Conservation (phyloP, 2,888 invertebrate genomes). For the Stegana nigrithorax region DNA sequence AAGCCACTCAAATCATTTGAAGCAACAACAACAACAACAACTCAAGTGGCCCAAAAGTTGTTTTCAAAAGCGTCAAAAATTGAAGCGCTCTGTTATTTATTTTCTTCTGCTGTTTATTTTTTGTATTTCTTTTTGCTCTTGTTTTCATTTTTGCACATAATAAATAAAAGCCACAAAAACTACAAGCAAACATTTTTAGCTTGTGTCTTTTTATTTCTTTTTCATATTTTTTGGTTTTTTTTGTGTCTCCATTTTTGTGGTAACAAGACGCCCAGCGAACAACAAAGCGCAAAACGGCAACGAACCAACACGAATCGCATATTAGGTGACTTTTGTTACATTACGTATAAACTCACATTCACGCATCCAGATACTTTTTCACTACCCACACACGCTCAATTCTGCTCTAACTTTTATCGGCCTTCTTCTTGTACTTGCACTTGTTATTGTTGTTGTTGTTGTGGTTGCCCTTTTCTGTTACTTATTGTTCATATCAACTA, state of each 20-base stretch:
- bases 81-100: slow-evolving; percentile 19
- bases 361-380: no score
- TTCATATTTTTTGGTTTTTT: background rate
- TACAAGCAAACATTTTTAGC: background rate
- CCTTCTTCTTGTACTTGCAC: no score
- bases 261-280: background rate
- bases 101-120: background rate
- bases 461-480: no score
- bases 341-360: background rate
- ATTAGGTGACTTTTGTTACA: slow-evolving; percentile 1
- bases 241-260: no score
- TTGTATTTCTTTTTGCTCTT: background rate
- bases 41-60: slow-evolving; percentile 5
- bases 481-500: no score
- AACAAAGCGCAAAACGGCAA: background rate
- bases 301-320: background rate
- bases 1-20: slow-evolving; percentile 12
- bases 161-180: background rate
- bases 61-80: slow-evolving; percentile 14
- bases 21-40: slow-evolving; percentile 13
- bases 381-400: no score
- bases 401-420: no score
- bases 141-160: background rate
- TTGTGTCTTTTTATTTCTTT: background rate
- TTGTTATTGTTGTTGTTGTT: no score